phyloP scores from a whole-genome alignment of 2,797 vertebrate species.

The Ambastaia sidthimunki region DNA sequence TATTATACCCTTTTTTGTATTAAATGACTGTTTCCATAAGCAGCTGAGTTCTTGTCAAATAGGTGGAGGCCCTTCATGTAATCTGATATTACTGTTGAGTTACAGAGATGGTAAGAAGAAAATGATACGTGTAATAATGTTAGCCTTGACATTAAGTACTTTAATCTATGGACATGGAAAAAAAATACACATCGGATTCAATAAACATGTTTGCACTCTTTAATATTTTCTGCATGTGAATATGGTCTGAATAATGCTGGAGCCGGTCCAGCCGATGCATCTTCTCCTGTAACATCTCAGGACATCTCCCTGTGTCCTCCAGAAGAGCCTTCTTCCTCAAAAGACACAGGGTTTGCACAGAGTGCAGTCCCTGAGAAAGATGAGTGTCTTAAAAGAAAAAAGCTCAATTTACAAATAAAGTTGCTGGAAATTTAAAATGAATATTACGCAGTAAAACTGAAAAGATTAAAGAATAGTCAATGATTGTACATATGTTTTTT shows the following conservation, averaged over 20 bases:
- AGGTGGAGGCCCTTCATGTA: background rate
- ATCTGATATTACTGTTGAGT: background rate
- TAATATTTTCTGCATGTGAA: conserved; percentile 1
- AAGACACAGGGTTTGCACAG: conserved; percentile 8
- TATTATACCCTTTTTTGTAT: background rate
- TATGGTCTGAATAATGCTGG: background rate
- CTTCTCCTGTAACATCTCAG: background rate
- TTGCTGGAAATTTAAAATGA: conserved; percentile 12
- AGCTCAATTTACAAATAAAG: background rate
- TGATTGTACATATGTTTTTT: background rate
- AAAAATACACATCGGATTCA: background rate
- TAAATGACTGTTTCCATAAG: background rate
- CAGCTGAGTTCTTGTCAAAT: background rate
- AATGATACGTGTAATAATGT: background rate
- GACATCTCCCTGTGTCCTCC: background rate
- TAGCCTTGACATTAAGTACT: background rate
- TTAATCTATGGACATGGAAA: background rate
- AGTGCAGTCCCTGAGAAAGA: background rate
- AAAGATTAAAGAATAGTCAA: background rate
- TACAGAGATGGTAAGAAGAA: background rate
- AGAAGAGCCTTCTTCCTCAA: background rate
- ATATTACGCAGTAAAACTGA: background rate
- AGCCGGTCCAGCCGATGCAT: background rate
- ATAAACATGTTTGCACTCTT: conserved; percentile 12
- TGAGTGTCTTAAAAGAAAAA: conserved; percentile 4